A percentile compares a stretch with the other conserved stretches of the same genome.
Evolutionary conservation across 1,140 invertebrate species (phyloP).

Genomic region (Anoplolepis gracilipes): DNA sequence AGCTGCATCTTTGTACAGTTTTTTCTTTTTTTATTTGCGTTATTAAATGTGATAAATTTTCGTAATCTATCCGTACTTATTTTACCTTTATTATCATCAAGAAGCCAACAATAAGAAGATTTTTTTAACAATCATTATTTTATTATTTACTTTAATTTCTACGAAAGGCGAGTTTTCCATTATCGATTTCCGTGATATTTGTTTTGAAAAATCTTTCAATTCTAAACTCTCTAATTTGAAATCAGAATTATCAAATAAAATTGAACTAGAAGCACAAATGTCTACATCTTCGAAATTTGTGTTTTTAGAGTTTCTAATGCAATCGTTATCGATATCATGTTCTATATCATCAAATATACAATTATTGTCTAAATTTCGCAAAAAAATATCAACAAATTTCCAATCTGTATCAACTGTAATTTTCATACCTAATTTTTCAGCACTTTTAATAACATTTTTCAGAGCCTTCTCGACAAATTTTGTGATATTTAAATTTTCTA

Average conservation of each 20-base stretch:
- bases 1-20: background rate
- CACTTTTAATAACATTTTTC: constrained; percentile 1
- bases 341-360: background rate
- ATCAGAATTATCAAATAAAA: constrained; percentile 22
- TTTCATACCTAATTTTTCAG: constrained; percentile 11
- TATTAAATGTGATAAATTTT: background rate
- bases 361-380: background rate
- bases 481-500: background rate
- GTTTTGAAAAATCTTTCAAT: constrained; percentile 9
- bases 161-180: background rate
- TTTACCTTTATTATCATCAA: constrained; percentile 23
- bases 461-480: background rate
- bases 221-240: background rate
- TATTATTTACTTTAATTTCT: background rate
- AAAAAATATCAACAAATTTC: background rate
- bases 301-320: background rate
- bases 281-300: background rate
- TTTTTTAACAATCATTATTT: constrained; percentile 6
- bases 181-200: background rate
- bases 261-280: too few species aligned
- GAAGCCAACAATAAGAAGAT: constrained; percentile 11
- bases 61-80: background rate
- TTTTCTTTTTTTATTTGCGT: background rate
- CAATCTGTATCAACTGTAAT: background rate
- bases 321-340: background rate